phyloP scores from a whole-genome alignment of 2,113 vertebrate genomes.

The Columbina picui region DNA sequence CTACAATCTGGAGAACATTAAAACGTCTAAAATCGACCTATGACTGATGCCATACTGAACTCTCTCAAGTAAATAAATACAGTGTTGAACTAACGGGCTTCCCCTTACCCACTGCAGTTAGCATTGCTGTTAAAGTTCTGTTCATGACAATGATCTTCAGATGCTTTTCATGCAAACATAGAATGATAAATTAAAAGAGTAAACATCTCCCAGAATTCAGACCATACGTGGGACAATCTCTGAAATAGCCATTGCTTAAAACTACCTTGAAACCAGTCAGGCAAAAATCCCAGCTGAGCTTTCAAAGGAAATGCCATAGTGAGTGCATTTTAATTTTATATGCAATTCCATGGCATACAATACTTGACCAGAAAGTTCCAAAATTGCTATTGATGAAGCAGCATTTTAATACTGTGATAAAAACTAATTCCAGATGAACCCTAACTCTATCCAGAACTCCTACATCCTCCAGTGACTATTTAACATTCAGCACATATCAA shows the following conservation, averaged over 20 bases:
- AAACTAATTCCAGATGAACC: background rate
- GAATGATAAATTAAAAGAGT: background rate
- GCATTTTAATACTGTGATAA: background rate
- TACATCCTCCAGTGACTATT: background rate
- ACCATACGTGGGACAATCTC: background rate
- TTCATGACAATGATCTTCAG: background rate
- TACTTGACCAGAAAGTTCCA: background rate
- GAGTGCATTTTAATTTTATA: background rate
- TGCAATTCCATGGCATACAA: background rate
- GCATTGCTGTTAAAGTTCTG: background rate
- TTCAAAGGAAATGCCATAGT: background rate
- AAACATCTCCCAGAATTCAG: background rate
- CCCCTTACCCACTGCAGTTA: background rate
- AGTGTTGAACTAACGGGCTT: background rate
- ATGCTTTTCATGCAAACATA: background rate
- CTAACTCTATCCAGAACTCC: background rate
- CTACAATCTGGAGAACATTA: background rate
- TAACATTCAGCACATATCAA: constrained; percentile 9
- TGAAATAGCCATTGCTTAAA: background rate
- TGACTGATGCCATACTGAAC: background rate
- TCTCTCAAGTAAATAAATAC: background rate
- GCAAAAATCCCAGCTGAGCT: background rate
- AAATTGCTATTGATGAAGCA: background rate
- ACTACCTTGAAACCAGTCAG: background rate
- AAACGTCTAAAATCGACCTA: background rate